Base-by-base conservation (phyloP, 2,888 invertebrate species). In the Morinoia aosen region DNA sequence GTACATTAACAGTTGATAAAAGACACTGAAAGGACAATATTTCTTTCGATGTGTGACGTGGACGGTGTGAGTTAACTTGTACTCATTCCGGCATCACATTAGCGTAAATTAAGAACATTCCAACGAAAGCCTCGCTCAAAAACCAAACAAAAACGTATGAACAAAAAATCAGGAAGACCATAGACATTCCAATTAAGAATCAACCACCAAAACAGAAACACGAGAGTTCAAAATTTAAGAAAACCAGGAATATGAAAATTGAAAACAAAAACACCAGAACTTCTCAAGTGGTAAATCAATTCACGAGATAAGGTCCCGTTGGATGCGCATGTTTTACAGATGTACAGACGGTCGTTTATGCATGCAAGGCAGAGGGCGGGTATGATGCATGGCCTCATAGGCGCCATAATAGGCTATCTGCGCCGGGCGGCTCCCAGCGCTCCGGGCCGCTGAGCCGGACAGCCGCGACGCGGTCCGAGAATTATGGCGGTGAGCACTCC, bases 371-470 rank as follows among this genome's bases (percentile, higher is more conserved):
- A 33, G 93, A 14, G 93, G 33, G 57, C 12, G 88, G n/a, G 88
- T 39, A 33, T 93, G 93, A 93, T 93, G 93, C 58, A 93, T 57
- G 93, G 48, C 57, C 93, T 93, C 57, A 93, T 93, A 57, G 93
- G 57, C 57, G 16, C 33, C 16, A 57, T 93, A 93, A 93, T 93
- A 93, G 93, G 57, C 93, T 93, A 93, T 93, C 93, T 90, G n/a
- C 56, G 57, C 93, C 14, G 40, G 40, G 14, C 16, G 1, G 25
- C 7, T 19, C 48, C 8, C 93, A 16, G 12, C 40, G 57, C 25
- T 16, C 93, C 10, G 93, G 16, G 33, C 57, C 93, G 57, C 57
- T 90, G 40, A 2, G 40, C 40, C 40, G 90, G 93, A 93, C 93
- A 93, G 56, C 57, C 14, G 48, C 93, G 93, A 93, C 48, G 25